Evolutionary conservation across 2,113 vertebrate genomes (phyloP).

Genomic region (Syrmaticus mikado): DNA sequence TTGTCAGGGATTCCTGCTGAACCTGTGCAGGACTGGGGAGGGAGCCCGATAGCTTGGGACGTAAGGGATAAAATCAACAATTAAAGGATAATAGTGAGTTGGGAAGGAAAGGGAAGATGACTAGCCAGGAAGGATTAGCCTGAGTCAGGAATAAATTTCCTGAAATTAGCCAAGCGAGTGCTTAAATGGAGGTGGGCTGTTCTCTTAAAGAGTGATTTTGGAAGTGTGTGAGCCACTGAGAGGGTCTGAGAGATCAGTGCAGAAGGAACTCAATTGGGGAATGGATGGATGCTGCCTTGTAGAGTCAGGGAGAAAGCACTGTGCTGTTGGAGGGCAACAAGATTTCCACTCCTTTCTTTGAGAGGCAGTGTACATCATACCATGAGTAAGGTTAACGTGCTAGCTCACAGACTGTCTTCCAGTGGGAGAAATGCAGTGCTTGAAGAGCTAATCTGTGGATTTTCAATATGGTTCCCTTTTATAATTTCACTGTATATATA

Average conservation of each 20-base stretch:
- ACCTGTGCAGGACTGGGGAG: neutral
- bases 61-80: conserved; percentile 30
- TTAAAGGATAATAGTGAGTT: conserved; percentile 59
- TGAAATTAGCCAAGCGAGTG: conserved; percentile 55
- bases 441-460: neutral
- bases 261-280: neutral
- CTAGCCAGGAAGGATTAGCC: conserved; percentile 69
- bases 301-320: neutral
- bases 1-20: conserved; percentile 15
- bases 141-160: conserved; percentile 48
- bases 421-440: neutral
- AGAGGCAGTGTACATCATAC: neutral
- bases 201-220: neutral
- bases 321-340: neutral
- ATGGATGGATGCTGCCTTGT: neutral
- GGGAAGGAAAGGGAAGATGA: conserved; percentile 67
- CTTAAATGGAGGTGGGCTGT: neutral
- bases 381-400: neutral
- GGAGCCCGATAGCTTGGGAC: neutral
- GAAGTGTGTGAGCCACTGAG: neutral
- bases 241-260: neutral
- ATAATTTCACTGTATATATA: neutral
- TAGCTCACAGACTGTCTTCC: neutral
- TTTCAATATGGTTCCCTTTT: neutral
- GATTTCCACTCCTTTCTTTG: neutral